Evolutionary conservation across 2,888 invertebrate species (phyloP), one percentile per base, ranked within the genome.

Genomic region (Coenonympha glycerion): DNA sequence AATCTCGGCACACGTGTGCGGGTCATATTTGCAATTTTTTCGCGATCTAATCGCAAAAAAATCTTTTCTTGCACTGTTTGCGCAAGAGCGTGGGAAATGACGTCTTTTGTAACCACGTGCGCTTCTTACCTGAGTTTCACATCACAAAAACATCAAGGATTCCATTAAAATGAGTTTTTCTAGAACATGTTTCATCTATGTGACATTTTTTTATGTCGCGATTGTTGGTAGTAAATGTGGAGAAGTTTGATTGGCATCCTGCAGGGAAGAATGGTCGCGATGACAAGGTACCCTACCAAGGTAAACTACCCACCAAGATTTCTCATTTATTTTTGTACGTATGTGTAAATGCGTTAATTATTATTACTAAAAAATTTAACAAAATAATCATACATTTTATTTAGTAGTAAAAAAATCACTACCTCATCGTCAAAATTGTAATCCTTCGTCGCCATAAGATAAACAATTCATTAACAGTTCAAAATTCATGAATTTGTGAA

Each of bases 31-130:
- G 78, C 76, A 63, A 70, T 72, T 76, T 79, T 77, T 79, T 67
- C 71, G 66, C 53, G 60, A 66, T 65, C 64, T 59, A 58, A 66
- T 59, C 39, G 47, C 39, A 39, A 71, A 77, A n/a, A 76, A 75
- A 73, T 61, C 61, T 66, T 68, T 68, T 69, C 59, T 58, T 61
- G 58, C 62, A 54, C 58, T 62, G 67, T 71, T 81, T 80, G 73
- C 72, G 73, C 73, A 79, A 68, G 65, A 67, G 56, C 81, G 82
- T 82, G 82, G 77, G 80, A 82, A 79, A 62, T 52, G 55, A 56
- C 62, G 63, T 18, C 53, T 55, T 59, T 62, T 49, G 54, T 41
- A 63, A 46, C 65, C 77, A 81, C 78, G 78, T 76, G 78, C 65
- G 36, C 13, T 30, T 48, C 53, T 64, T 75, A 76, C 74, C 79